Conservation (phyloP, 2,797 vertebrate genomes). For the Lithobates pipiens region DNA sequence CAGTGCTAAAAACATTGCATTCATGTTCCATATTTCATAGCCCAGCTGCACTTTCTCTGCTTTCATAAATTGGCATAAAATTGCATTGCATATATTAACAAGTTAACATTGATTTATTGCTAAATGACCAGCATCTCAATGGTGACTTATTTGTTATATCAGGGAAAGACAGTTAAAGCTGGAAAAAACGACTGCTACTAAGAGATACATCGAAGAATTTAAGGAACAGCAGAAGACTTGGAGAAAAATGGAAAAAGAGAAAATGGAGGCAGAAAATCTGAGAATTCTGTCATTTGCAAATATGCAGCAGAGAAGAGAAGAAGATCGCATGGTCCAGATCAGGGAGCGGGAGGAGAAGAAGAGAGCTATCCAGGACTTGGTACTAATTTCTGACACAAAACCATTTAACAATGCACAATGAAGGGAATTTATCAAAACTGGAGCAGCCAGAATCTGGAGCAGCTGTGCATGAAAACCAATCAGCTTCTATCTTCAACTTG, state of each 20-base stretch:
- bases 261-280: slow-evolving; percentile 90
- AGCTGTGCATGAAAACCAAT: too few relatives aligned
- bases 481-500: too few relatives aligned
- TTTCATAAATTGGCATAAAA: too few relatives aligned
- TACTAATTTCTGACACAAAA: slow-evolving; percentile 57
- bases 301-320: slow-evolving; percentile 79
- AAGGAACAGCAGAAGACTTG: slow-evolving; percentile 84
- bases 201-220: slow-evolving; percentile 86
- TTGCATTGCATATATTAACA: too few relatives aligned
- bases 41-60: too few relatives aligned
- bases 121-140: too few relatives aligned
- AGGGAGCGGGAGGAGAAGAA: slow-evolving; percentile 82
- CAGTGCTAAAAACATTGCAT: too few relatives aligned
- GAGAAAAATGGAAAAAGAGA: slow-evolving; percentile 84
- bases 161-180: slow-evolving; percentile 88
- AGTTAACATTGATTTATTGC: too few relatives aligned
- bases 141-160: neutral
- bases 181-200: slow-evolving; percentile 84
- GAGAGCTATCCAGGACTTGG: slow-evolving; percentile 79
- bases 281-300: slow-evolving; percentile 85
- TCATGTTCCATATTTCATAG: too few relatives aligned
- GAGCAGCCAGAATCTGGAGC: too few relatives aligned
- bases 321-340: slow-evolving; percentile 77
- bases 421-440: too few relatives aligned
- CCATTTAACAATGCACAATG: too few relatives aligned